phyloP scores from a whole-genome alignment of 2,888 invertebrate genomes.

The Tenthredo mesomela region DNA sequence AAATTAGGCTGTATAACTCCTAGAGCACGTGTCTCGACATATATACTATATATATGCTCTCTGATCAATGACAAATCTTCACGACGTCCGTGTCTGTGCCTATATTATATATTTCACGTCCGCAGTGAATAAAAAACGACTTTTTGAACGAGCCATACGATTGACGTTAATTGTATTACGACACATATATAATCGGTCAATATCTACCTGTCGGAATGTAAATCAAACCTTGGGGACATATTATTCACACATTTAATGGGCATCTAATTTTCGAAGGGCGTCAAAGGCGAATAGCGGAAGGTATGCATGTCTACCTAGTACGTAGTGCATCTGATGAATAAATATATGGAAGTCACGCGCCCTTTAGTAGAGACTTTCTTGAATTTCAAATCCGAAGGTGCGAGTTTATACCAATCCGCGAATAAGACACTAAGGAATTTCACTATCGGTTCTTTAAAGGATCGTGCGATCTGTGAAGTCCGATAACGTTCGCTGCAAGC shows the following conservation, averaged over 20 bases:
- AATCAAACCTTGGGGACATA: neutral
- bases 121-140: neutral
- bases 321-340: neutral
- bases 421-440: conserved; percentile 2
- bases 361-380: neutral
- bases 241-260: neutral
- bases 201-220: neutral
- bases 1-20: neutral
- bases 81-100: neutral
- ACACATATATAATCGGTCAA: neutral
- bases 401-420: conserved; percentile 6
- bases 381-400: neutral
- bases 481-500: neutral
- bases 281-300: neutral
- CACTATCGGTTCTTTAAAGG: neutral
- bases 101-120: neutral
- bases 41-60: neutral
- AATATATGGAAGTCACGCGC: conserved; percentile 17
- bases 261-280: neutral
- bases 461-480: neutral
- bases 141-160: neutral
- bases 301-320: no score
- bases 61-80: neutral
- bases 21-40: neutral
- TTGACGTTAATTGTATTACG: neutral